Percentiles rank a stretch among this genome's conserved stretches.
phyloP scores from a whole-genome alignment of 1,140 invertebrate species.

The Chelonus insularis region DNA sequence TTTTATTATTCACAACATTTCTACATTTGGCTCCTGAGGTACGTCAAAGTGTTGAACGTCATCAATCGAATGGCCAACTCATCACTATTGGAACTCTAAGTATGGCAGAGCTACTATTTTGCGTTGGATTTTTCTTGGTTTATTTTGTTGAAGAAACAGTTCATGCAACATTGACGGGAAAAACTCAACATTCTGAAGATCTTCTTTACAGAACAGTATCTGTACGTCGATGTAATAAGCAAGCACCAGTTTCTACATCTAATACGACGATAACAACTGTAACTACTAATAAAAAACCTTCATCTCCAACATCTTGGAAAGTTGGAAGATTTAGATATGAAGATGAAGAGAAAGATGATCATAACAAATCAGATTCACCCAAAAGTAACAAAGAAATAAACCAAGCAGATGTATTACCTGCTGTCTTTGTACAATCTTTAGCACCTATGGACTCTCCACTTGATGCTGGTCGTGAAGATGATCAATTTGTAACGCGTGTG shows the following conservation, averaged over 20 bases:
- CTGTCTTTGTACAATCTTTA: conserved; percentile 44
- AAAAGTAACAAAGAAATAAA: conserved; percentile 3
- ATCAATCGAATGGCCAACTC: conserved; percentile 51
- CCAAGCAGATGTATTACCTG: conserved; percentile 31
- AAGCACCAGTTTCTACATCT: conserved; percentile 28
- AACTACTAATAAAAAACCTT: conserved; percentile 19
- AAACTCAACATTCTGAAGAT: conserved; percentile 56
- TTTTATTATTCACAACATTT: conserved; percentile 77
- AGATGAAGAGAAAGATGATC: conserved; percentile 24
- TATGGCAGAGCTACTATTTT: conserved; percentile 69
- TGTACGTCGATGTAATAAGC: conserved; percentile 59
- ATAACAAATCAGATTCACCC: background rate
- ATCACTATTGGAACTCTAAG: conserved; percentile 55
- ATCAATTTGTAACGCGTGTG: conserved; percentile 14
- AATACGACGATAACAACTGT: conserved; percentile 33
- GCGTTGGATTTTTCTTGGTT: conserved; percentile 73
- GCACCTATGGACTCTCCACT: conserved; percentile 30
- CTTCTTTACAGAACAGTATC: conserved; percentile 64
- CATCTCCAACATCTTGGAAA: conserved; percentile 21
- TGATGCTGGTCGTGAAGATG: conserved; percentile 17
- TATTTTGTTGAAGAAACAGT: conserved; percentile 74
- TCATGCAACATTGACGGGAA: conserved; percentile 62
- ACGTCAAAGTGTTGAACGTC: conserved; percentile 60
- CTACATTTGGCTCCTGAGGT: conserved; percentile 79
- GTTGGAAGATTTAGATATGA: conserved; percentile 27